These are phyloP conservation scores for Tragelaphus scriptus DNA, from an alignment of 2,113 vertebrate genomes.

Conservation along the genomic window DNA sequence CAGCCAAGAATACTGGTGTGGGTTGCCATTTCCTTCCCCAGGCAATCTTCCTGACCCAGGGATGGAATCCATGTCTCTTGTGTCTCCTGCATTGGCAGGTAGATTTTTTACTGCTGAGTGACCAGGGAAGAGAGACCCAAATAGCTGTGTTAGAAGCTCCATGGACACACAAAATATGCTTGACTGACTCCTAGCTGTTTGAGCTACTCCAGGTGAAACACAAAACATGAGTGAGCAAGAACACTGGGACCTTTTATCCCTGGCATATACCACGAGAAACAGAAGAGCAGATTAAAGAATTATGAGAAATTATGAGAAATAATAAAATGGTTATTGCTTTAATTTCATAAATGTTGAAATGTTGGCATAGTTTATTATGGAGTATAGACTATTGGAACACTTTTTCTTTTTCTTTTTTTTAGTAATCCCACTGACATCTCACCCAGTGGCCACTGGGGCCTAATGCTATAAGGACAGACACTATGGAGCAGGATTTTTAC, in stretches of 20 bases:
- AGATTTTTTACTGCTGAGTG: neutral
- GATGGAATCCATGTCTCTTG: neutral
- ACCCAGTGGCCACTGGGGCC: neutral
- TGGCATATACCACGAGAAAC: fast-evolving
- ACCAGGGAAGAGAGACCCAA: neutral
- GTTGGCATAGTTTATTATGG: neutral
- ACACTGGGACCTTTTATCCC: neutral
- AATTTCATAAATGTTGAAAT: neutral
- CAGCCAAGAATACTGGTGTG: neutral
- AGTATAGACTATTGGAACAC: neutral
- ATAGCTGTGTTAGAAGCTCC: neutral
- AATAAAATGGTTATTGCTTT: neutral
- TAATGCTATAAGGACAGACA: neutral
- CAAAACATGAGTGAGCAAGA: neutral
- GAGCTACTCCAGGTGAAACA: neutral
- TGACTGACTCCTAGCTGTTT: neutral
- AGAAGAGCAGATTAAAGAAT: neutral
- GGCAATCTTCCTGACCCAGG: neutral
- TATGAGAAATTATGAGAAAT: neutral
- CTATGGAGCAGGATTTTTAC: neutral
- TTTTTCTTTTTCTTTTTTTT: neutral
- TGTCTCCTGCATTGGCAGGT: neutral
- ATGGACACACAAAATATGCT: neutral
- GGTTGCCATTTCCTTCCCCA: neutral
- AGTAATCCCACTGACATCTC: neutral